Base-by-base conservation (phyloP, 37 sponge, comb jelly and placozoan species). In the Aplysina aerophoba region DNA sequence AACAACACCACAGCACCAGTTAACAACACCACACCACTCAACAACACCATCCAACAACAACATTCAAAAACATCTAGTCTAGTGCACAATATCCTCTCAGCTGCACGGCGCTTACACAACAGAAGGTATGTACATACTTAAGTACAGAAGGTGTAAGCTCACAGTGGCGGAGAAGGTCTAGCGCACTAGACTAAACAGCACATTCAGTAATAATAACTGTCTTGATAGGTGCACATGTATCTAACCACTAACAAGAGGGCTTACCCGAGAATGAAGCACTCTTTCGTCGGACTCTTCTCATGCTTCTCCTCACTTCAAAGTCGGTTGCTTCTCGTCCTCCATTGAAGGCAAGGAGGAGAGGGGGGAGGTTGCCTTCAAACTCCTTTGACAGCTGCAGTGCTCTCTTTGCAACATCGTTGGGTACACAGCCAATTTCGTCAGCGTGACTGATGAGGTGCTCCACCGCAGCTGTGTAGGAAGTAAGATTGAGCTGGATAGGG, bases 371-470 rank as follows among this genome's bases (percentile, higher is more conserved):
- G 19, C 78, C 74, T 0, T 53, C 83, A 6, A 66, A 40, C 44
- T 53, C 61, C 34, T 59, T 24, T 22, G 38, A 24, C n/a, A 83
- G 36, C 15, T 31, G 13, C 50, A 79, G 24, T n/a, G 86, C 68
- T n/a, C 21, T 34, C 19, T 1, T 34, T 25, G 34, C 44, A 55
- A 90, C 55, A 4, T 72, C 38, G 3, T 59, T 67, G 30, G 91
- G 88, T 0, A 83, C 88, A 28, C 22, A 16, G 11, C 91, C 91
- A 61, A 91, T 72, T 66, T 54, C 27, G 25, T 62, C 54, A 20
- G 85, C 53, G 40, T 60, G 66, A 37, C 60, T 57, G 80, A 91
- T 91, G 62, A 91, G 35, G 14, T 58, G 12, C 82, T 74, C 50
- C 73, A 91, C 81, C 0, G 84, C 67, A 22, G 59, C 80, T 82